Evolutionary conservation across 2,113 vertebrate genomes (phyloP).

Genomic region (Spermophilus dauricus): DNA sequence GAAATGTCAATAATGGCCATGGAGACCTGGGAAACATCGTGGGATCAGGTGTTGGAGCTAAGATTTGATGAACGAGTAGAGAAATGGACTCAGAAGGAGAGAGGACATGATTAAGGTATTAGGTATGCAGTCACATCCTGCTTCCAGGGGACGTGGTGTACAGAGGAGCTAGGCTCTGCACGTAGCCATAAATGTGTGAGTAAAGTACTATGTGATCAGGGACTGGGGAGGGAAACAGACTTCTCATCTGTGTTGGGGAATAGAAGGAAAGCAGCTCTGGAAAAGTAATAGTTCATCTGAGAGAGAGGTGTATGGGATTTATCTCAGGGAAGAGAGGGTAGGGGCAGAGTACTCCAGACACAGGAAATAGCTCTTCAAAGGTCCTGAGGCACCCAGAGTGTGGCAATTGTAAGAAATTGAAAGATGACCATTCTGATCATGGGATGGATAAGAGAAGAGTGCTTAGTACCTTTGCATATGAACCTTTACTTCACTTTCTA

Average conservation of each 20-base stretch:
- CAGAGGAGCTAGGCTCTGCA: neutral
- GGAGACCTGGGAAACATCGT: no score
- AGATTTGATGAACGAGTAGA: no score
- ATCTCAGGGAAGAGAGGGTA: neutral
- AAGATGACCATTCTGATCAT: no score
- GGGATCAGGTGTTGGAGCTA: no score
- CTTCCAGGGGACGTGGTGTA: no score
- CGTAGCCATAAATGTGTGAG: no score
- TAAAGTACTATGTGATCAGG: rapidly evolving
- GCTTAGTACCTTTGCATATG: neutral
- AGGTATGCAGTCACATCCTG: no score
- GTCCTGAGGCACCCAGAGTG: neutral
- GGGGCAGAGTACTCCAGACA: neutral
- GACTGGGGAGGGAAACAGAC: rapidly evolving
- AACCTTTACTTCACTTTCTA: neutral
- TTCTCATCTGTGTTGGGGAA: neutral
- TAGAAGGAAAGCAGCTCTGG: neutral
- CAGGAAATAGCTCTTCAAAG: neutral
- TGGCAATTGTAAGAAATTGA: neutral
- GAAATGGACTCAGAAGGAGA: no score
- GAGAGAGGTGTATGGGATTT: neutral
- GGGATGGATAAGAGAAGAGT: neutral
- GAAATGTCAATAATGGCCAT: no score
- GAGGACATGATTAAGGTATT: no score
- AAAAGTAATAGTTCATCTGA: neutral